Percentiles rank a stretch among this genome's conserved stretches.
Conservation (phyloP, 2,113 vertebrate genomes). For the Rhegmatorhina hoffmannsi region DNA sequence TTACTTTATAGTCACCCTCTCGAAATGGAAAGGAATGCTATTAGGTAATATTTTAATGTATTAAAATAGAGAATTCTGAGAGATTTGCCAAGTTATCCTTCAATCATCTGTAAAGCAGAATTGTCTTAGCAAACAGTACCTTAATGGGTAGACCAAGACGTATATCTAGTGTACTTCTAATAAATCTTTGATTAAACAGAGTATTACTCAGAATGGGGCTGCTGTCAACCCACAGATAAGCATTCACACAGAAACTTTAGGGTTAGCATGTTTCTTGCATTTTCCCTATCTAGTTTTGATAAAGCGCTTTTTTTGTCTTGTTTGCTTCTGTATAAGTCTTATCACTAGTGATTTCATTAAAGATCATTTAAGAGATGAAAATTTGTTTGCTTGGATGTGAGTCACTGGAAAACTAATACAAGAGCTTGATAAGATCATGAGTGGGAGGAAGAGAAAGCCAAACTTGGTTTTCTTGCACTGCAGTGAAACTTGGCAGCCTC, state of each 20-base stretch:
- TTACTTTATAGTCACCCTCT: background rate
- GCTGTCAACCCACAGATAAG: background rate
- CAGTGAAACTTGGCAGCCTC: slow-evolving; percentile 1
- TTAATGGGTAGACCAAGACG: background rate
- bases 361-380: slow-evolving; percentile 22
- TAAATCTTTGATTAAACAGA: background rate
- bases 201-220: background rate
- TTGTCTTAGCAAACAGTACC: background rate
- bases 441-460: slow-evolving; percentile 47
- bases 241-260: background rate
- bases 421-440: slow-evolving; percentile 31
- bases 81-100: background rate
- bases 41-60: background rate
- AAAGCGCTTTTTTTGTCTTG: background rate
- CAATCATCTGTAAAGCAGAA: background rate
- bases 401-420: slow-evolving; percentile 46
- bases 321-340: background rate
- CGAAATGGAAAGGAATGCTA: background rate
- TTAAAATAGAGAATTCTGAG: background rate
- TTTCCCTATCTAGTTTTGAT: background rate
- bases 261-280: background rate
- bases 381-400: slow-evolving; percentile 33
- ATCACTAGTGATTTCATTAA: slow-evolving; percentile 3
- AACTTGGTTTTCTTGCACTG: background rate
- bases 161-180: background rate